Evolutionary conservation across 2,797 vertebrate genomes (phyloP).

Genomic region (Meriones psammophilus): DNA sequence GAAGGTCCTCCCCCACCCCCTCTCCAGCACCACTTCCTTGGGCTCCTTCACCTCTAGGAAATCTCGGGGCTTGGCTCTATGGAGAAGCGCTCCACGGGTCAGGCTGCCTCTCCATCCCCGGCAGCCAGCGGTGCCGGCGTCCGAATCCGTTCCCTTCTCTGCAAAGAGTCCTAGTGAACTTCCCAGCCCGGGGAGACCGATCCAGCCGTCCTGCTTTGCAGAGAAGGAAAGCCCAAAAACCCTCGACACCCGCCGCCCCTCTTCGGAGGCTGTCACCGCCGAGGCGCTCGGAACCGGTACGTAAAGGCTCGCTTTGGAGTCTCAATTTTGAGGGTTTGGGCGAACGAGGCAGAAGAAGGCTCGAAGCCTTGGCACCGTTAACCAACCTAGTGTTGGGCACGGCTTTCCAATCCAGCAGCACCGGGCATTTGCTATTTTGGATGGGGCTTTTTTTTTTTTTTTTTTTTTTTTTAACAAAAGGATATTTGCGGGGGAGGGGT

Average conservation of each 20-base stretch:
- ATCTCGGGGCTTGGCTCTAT: slow-evolving; percentile 77
- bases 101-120: slow-evolving; percentile 53
- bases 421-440: slow-evolving; percentile 60
- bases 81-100: slow-evolving; percentile 59
- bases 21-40: slow-evolving; percentile 80
- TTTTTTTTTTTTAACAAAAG: not conserved
- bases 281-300: slow-evolving; percentile 69
- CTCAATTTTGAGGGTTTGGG: slow-evolving; percentile 20
- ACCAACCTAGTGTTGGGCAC: slow-evolving; percentile 56
- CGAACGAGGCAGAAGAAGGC: slow-evolving; percentile 47
- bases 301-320: slow-evolving; percentile 68
- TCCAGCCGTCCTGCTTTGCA: slow-evolving; percentile 79
- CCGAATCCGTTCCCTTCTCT: slow-evolving; percentile 75
- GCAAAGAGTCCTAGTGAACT: slow-evolving; percentile 84
- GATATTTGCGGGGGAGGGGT: not conserved
- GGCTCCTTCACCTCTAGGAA: slow-evolving; percentile 81
- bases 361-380: slow-evolving; percentile 40
- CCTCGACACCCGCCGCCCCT: slow-evolving; percentile 70
- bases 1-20: slow-evolving; percentile 67
- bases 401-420: slow-evolving; percentile 64
- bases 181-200: slow-evolving; percentile 79
- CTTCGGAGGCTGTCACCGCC: slow-evolving; percentile 75
- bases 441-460: slow-evolving; percentile 23
- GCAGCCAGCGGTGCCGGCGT: slow-evolving; percentile 66
- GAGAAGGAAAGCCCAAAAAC: slow-evolving; percentile 77